phyloP scores from a whole-genome alignment of 2,888 invertebrate species.

The Anoplius nigerrimus region DNA sequence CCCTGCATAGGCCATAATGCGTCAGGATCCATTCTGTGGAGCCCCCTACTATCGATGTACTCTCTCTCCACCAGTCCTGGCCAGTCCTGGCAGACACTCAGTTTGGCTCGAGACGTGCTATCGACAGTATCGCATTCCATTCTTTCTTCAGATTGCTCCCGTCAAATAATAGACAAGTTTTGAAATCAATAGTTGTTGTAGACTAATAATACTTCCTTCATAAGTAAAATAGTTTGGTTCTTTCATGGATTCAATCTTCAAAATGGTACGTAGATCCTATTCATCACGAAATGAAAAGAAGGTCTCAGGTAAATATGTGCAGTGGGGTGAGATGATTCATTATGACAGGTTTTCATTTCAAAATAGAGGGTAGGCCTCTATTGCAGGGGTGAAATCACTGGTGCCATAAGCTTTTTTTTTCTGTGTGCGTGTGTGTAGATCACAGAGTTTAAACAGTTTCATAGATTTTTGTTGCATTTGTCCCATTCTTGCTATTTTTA shows the following conservation, averaged over 20 bases:
- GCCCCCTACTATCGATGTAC: conserved; percentile 50
- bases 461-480: too few relatives aligned
- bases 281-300: conserved; percentile 36
- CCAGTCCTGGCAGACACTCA: conserved; percentile 74
- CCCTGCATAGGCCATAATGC: conserved; percentile 36
- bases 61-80: conserved; percentile 60
- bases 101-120: conserved; percentile 66
- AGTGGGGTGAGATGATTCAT: conserved; percentile 66
- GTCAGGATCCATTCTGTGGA: conserved; percentile 60
- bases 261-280: conserved; percentile 70
- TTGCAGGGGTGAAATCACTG: too few relatives aligned
- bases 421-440: too few relatives aligned
- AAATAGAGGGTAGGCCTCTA: conserved; percentile 41
- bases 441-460: too few relatives aligned
- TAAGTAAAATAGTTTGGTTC: conserved; percentile 34
- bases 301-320: conserved; percentile 67
- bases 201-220: conserved; percentile 48
- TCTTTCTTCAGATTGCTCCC: conserved; percentile 41
- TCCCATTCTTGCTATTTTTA: too few relatives aligned
- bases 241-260: conserved; percentile 43
- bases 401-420: too few relatives aligned
- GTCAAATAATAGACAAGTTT: conserved; percentile 41
- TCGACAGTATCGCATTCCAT: conserved; percentile 60
- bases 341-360: conserved; percentile 74
- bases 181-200: conserved; percentile 29